Evolutionary conservation across 2,797 vertebrate species (phyloP).

Genomic region (Notoglanidium macrostoma): DNA sequence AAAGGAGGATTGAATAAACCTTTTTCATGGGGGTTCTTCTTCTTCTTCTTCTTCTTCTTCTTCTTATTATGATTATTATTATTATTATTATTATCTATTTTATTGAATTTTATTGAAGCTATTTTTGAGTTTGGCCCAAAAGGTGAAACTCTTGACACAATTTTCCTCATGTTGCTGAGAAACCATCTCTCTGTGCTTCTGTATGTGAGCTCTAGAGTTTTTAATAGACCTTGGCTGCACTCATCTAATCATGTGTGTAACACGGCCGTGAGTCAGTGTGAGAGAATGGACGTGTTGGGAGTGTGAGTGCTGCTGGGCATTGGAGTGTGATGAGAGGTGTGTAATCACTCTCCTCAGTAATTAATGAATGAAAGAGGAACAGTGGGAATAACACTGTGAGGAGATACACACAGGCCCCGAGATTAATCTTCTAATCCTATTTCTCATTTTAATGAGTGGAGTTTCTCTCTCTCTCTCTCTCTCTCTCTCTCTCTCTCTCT

Average conservation of each 20-base stretch:
- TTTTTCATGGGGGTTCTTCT: too few relatives aligned
- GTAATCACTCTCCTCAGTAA: constrained; percentile 48
- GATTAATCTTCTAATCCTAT: constrained; percentile 46
- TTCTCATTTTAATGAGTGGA: constrained; percentile 42
- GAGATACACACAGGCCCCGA: constrained; percentile 20
- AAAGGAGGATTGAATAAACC: too few relatives aligned
- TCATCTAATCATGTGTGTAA: constrained; percentile 13
- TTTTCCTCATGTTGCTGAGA: background rate
- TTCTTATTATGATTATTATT: background rate
- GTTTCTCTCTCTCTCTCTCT: constrained; percentile 19
- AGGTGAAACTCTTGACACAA: background rate
- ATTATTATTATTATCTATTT: background rate
- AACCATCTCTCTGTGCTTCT: background rate
- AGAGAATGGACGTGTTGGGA: background rate
- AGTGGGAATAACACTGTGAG: constrained; percentile 28
- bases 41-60: too few relatives aligned
- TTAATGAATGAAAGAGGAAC: constrained; percentile 53
- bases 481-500: constrained; percentile 1
- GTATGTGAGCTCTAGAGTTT: background rate
- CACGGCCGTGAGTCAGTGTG: constrained; percentile 12
- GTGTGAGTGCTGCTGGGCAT: background rate
- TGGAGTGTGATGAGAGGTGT: constrained; percentile 44
- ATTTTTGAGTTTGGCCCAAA: background rate
- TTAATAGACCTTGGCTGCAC: background rate
- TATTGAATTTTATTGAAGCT: background rate